Evolutionary conservation across 2,113 vertebrate species (phyloP).

Genomic region (Baryphthengus martii): DNA sequence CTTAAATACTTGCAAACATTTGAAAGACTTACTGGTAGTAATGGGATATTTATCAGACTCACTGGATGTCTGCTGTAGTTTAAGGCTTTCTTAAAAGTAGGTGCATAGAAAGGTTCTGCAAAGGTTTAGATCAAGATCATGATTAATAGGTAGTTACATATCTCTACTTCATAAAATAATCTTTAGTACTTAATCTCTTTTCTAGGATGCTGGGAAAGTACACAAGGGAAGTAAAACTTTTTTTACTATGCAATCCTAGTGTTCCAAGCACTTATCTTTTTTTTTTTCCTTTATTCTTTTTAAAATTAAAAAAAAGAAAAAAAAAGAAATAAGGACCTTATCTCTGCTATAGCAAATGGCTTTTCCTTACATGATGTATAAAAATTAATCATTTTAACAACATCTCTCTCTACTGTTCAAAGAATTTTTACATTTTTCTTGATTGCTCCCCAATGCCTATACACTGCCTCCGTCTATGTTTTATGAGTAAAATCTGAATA

Average conservation of each 20-base stretch:
- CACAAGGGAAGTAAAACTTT: not conserved
- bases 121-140: not conserved
- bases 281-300: not conserved
- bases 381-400: slow-evolving; percentile 46
- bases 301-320: not conserved
- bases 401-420: not conserved
- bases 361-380: slow-evolving; percentile 35
- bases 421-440: slow-evolving; percentile 35
- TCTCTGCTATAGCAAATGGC: not conserved
- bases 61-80: not conserved
- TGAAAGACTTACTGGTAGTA: not conserved
- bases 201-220: not conserved
- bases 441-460: slow-evolving; percentile 10
- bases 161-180: not conserved
- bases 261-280: not conserved
- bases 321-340: not conserved
- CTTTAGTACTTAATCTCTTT: not conserved
- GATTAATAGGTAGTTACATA: not conserved
- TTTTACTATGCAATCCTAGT: not conserved
- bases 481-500: slow-evolving; percentile 56
- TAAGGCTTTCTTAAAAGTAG: not conserved
- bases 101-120: not conserved
- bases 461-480: not conserved
- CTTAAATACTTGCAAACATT: not conserved
- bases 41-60: not conserved